A percentile compares a stretch with the other conserved stretches of the same genome.
Evolutionary conservation across 2,888 invertebrate genomes (phyloP).

Genomic region (Colostygia pectinataria): DNA sequence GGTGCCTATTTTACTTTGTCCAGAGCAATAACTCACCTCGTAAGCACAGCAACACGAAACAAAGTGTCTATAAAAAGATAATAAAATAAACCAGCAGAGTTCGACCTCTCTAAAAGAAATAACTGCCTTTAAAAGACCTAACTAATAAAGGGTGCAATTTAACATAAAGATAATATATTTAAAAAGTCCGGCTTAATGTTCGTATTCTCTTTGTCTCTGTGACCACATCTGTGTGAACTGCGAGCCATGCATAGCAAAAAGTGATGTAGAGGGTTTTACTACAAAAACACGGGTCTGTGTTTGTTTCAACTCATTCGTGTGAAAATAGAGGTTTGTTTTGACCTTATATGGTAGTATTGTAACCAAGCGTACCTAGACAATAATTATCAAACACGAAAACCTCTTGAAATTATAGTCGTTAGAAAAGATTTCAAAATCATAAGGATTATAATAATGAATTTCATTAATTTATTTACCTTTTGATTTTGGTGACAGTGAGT

Average conservation of each 20-base stretch:
- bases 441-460: no score
- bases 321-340: no score
- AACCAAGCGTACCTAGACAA: no score
- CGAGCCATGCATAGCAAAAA: conserved; percentile 1
- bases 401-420: no score
- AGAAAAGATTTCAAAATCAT: no score
- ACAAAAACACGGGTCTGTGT: background rate
- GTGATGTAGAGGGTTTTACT: background rate
- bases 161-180: conserved; percentile 13
- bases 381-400: no score
- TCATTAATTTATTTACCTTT: no score
- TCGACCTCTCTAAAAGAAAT: conserved; percentile 17
- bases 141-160: conserved; percentile 13
- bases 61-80: conserved; percentile 15
- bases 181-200: conserved; percentile 3
- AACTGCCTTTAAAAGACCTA: conserved; percentile 12
- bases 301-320: no score
- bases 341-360: no score
- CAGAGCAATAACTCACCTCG: conserved; percentile 8
- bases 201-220: conserved; percentile 9
- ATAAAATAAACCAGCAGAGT: conserved; percentile 7
- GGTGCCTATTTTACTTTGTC: background rate
- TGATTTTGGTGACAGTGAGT: no score
- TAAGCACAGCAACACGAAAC: conserved; percentile 7
- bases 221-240: conserved; percentile 11